Evolutionary conservation across 1,140 invertebrate species (phyloP).

Genomic region (Lerema accius): DNA sequence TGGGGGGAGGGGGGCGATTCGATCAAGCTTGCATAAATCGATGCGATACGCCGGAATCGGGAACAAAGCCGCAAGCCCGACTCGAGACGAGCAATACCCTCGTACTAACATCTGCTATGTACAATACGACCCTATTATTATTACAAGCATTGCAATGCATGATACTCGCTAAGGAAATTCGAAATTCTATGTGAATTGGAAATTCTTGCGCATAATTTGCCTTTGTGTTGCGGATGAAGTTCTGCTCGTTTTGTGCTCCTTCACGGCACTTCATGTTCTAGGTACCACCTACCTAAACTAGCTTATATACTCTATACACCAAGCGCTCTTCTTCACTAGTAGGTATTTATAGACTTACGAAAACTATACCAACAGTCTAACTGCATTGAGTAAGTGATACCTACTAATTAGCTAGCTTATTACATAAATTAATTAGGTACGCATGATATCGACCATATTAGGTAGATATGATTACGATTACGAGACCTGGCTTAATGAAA

Average conservation of each 20-base stretch:
- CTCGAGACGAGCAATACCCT: constrained; percentile 53
- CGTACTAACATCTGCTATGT: constrained; percentile 27
- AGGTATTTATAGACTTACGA: too few species aligned
- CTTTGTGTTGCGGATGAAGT: constrained; percentile 27
- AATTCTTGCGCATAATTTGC: constrained; percentile 33
- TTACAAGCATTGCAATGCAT: constrained; percentile 35
- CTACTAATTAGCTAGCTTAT: too few species aligned
- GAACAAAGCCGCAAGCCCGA: constrained; percentile 68
- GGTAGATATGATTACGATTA: too few species aligned
- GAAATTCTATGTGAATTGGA: constrained; percentile 33
- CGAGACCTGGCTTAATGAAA: too few species aligned
- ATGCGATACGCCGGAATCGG: constrained; percentile 69
- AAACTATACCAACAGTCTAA: too few species aligned
- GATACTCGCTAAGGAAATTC: constrained; percentile 30
- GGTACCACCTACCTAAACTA: too few species aligned
- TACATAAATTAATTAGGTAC: too few species aligned
- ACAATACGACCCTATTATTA: constrained; percentile 29
- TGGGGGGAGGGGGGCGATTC: constrained; percentile 50
- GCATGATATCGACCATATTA: too few species aligned
- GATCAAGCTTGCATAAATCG: constrained; percentile 76
- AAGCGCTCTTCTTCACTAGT: too few species aligned
- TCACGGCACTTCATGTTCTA: background rate
- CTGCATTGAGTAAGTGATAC: too few species aligned
- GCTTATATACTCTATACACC: too few species aligned
- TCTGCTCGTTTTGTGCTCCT: constrained; percentile 15